Percentiles rank a stretch among this genome's conserved stretches.
These are phyloP conservation scores for Podabrus alpinus DNA, from an alignment of 2,888 invertebrate genomes.

Conservation along the genomic window DNA sequence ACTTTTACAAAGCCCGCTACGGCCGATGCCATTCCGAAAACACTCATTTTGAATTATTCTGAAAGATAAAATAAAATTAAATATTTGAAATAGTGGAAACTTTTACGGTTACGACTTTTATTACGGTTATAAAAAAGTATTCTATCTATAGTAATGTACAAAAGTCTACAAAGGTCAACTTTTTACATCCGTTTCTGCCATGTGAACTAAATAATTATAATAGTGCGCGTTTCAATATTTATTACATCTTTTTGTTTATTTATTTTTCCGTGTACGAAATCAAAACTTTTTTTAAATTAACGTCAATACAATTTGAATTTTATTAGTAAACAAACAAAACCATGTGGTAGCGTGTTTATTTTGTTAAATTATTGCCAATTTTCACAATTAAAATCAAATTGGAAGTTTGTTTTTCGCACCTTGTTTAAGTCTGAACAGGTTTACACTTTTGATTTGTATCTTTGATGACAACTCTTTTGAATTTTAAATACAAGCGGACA, in stretches of 20 bases:
- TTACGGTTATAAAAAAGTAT: not conserved
- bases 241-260: not conserved
- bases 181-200: not conserved
- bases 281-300: no score
- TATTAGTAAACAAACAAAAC: not conserved
- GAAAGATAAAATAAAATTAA: conserved; percentile 28
- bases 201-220: not conserved
- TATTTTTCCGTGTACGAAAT: not conserved
- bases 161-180: not conserved
- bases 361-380: not conserved
- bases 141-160: not conserved
- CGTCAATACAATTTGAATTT: not conserved
- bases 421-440: not conserved
- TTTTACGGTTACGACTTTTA: not conserved
- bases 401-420: not conserved
- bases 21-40: conserved; percentile 83
- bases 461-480: not conserved
- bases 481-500: not conserved
- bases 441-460: not conserved
- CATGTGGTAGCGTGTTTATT: not conserved
- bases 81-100: not conserved
- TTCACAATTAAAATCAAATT: not conserved
- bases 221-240: not conserved
- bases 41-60: conserved; percentile 65
- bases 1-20: conserved; percentile 91